phyloP scores from a whole-genome alignment of 1,140 invertebrate genomes.

The Aradophagus sp. region DNA sequence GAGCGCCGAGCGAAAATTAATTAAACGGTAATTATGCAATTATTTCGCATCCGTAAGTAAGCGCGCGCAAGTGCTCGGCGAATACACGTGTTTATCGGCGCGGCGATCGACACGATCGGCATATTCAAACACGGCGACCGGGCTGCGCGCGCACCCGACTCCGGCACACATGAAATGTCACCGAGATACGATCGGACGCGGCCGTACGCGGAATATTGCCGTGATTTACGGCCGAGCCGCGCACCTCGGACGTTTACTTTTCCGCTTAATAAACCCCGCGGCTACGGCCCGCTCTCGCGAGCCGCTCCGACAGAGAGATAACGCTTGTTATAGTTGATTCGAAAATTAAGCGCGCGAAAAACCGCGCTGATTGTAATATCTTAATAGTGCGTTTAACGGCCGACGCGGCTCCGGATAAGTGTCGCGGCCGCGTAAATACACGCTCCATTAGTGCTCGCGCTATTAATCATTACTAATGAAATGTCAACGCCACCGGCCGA shows the following conservation, averaged over 20 bases:
- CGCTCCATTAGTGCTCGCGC: constrained; percentile 25
- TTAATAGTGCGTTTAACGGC: too few species aligned
- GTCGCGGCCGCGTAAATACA: too few species aligned
- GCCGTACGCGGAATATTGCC: constrained; percentile 11
- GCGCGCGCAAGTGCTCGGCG: constrained; percentile 11
- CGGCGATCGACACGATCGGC: constrained; percentile 43
- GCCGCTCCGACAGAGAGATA: too few species aligned
- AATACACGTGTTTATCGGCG: constrained; percentile 43
- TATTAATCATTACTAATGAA: constrained; percentile 55
- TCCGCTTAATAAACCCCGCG: constrained; percentile 34
- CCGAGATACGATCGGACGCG: constrained; percentile 30
- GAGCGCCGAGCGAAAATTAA: constrained; percentile 32
- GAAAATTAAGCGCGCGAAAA: constrained; percentile 14
- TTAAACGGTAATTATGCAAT: constrained; percentile 40
- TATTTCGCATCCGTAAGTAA: constrained; percentile 37
- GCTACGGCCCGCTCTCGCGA: not conserved
- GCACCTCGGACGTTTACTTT: constrained; percentile 28
- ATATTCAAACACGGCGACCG: constrained; percentile 38
- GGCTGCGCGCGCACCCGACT: too few species aligned
- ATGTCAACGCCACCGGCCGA: constrained; percentile 40
- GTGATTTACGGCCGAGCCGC: constrained; percentile 27
- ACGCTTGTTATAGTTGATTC: too few species aligned
- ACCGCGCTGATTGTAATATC: constrained; percentile 33
- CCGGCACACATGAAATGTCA: constrained; percentile 54
- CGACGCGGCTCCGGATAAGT: not conserved